A percentile compares a stretch with the other conserved stretches of the same genome.
Evolutionary conservation across 2,797 vertebrate genomes (phyloP).

Genomic region (Halcyon leucocephala): DNA sequence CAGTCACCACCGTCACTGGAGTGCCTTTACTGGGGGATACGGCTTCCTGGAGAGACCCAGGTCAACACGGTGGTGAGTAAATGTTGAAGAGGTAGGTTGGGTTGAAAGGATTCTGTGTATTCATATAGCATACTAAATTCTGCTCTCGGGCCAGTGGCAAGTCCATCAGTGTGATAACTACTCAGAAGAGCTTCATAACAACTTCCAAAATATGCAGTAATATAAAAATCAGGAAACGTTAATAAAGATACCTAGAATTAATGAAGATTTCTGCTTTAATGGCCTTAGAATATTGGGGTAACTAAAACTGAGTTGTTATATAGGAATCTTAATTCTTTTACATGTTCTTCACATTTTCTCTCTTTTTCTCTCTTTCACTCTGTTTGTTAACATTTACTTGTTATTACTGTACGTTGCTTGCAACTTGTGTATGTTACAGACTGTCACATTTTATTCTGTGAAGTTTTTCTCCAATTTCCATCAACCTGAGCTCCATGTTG

Average conservation of each 20-base stretch:
- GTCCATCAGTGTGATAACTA: neutral
- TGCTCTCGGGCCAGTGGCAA: conserved; percentile 13
- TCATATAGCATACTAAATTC: conserved; percentile 42
- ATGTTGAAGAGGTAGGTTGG: conserved; percentile 75
- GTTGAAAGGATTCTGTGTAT: conserved; percentile 53
- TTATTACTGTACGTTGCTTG: conserved; percentile 74
- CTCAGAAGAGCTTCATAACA: conserved; percentile 9
- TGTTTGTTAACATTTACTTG: conserved; percentile 79
- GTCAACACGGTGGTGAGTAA: conserved; percentile 74
- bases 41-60: conserved; percentile 70
- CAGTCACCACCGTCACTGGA: conserved; percentile 54
- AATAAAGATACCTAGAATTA: conserved; percentile 36
- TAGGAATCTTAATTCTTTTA: conserved; percentile 74
- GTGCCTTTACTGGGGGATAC: conserved; percentile 68
- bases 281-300: conserved; percentile 51
- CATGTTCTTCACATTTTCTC: conserved; percentile 80
- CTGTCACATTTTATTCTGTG: conserved; percentile 79
- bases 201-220: conserved; percentile 21
- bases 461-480: conserved; percentile 75
- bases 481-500: conserved; percentile 74
- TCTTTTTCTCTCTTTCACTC: conserved; percentile 73
- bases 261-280: conserved; percentile 16
- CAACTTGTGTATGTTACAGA: conserved; percentile 80
- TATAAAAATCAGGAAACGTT: conserved; percentile 23
- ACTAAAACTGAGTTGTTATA: conserved; percentile 52